Evolutionary conservation across 2,113 vertebrate species (phyloP).

Genomic region (Megaleporinus macrocephalus): DNA sequence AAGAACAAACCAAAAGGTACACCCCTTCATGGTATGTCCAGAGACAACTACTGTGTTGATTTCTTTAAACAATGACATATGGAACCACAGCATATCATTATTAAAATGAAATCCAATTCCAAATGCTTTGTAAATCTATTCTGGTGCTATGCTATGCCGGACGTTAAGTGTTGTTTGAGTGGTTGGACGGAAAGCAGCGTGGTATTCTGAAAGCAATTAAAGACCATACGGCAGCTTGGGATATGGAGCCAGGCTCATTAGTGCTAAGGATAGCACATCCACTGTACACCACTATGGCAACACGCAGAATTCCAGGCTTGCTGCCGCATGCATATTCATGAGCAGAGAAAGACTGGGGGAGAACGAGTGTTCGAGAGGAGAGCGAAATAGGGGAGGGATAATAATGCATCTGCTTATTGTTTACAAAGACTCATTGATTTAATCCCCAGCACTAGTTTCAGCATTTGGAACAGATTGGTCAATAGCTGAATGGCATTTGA

Average conservation of each 20-base stretch:
- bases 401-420: conserved; percentile 36
- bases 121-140: conserved; percentile 19
- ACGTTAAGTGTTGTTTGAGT: not conserved
- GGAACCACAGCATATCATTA: not conserved
- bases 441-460: not conserved
- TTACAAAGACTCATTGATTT: not conserved
- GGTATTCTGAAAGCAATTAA: conserved; percentile 40
- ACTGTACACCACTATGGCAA: conserved; percentile 34
- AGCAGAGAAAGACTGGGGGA: not conserved
- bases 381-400: not conserved
- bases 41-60: not conserved
- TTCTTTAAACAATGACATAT: not conserved
- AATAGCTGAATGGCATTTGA: not conserved
- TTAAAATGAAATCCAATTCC: conserved; percentile 9
- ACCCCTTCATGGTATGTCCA: not conserved
- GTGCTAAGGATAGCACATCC: conserved; percentile 5
- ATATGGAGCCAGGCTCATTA: conserved; percentile 39
- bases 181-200: not conserved
- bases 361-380: not conserved
- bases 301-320: conserved; percentile 13
- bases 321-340: conserved; percentile 24
- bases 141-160: not conserved
- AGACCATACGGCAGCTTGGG: conserved; percentile 18
- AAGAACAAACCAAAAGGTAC: not conserved
- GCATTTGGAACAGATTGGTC: conserved; percentile 7